Conservation (phyloP, 2,797 vertebrate species). For the Chrosomus eos region DNA sequence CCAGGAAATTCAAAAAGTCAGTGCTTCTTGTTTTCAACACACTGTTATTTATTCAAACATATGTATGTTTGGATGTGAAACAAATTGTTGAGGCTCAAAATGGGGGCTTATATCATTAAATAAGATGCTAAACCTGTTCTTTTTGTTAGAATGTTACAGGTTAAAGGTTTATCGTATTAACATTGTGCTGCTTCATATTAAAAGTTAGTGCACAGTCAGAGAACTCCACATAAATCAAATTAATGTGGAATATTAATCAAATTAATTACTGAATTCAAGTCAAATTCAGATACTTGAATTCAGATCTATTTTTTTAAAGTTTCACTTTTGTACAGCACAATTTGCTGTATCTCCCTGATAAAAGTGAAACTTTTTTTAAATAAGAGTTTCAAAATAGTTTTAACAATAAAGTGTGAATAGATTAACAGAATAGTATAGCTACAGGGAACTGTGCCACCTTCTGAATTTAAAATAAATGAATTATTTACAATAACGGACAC, state of each 20-base stretch:
- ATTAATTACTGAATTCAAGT: no score
- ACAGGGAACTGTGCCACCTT: background rate
- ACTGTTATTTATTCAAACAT: constrained; percentile 32
- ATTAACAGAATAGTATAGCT: background rate
- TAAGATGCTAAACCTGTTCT: background rate
- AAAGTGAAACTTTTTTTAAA: no score
- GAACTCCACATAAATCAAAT: background rate
- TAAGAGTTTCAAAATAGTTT: no score
- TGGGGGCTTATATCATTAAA: constrained; percentile 14
- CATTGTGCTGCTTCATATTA: background rate
- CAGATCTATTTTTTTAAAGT: no score
- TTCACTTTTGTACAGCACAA: no score
- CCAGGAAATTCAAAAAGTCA: constrained; percentile 18
- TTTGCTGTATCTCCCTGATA: no score
- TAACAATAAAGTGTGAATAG: no score
- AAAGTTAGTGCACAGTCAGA: background rate
- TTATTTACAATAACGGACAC: no score
- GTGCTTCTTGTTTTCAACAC: background rate
- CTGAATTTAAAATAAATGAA: no score
- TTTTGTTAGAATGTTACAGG: constrained; percentile 26
- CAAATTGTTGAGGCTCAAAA: background rate
- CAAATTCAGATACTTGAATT: no score
- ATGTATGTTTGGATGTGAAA: constrained; percentile 29
- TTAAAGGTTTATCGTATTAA: background rate
- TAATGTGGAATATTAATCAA: no score